A percentile compares a stretch with the other conserved stretches of the same genome.
Evolutionary conservation across 2,797 vertebrate species (phyloP).

Genomic region (Catamblyrhynchus diadema): DNA sequence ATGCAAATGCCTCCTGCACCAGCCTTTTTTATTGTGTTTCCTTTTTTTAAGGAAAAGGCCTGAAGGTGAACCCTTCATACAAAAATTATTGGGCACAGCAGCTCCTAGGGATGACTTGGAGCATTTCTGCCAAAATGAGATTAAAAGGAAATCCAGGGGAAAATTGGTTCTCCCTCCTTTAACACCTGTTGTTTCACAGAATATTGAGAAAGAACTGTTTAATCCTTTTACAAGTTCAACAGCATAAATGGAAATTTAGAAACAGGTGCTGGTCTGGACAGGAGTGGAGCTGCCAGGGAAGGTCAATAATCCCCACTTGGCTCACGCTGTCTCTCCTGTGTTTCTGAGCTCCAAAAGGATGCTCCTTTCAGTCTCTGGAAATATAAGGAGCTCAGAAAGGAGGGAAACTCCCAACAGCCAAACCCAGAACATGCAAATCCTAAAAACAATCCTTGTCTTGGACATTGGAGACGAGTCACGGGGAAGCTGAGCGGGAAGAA

Average conservation of each 20-base stretch:
- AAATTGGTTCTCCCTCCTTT: not conserved
- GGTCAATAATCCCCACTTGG: not conserved
- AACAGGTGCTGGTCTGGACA: not conserved
- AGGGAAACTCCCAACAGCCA: not conserved
- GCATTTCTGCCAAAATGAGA: not conserved
- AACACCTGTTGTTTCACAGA: not conserved
- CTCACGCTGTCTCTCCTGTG: not conserved
- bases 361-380: not conserved
- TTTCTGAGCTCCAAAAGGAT: not conserved
- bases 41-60: not conserved
- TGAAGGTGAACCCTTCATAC: not conserved
- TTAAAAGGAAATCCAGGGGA: not conserved
- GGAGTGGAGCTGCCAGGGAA: not conserved
- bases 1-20: not conserved
- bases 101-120: not conserved
- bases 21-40: too few species aligned
- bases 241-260: not conserved
- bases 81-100: not conserved
- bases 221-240: not conserved
- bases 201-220: not conserved
- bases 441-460: not conserved
- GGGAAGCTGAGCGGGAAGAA: not conserved
- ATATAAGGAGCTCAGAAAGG: not conserved
- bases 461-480: accelerated
- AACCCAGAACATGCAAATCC: not conserved